Evolutionary conservation across 1,140 invertebrate genomes (phyloP), one percentile per base, ranked within the genome.

Genomic region (Drosophila insularis): DNA sequence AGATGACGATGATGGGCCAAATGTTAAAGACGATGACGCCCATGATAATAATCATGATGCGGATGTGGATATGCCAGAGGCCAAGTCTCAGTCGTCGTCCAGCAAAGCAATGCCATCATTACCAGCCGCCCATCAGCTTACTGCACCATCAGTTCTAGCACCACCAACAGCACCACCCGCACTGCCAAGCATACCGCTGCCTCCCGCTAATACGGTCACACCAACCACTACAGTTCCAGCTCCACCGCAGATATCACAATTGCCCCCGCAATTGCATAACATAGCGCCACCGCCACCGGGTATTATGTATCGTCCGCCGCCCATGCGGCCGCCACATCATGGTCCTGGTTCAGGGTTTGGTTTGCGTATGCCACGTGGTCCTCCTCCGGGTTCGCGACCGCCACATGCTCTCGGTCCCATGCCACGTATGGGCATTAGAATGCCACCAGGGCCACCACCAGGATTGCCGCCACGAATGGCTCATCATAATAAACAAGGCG

Each of bases 361-460:
- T 1, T 37, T 91, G 11, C 90, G 90, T 23, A 89, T 95, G 68
- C 94, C 94, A 1, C 94, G 94, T 13, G 95, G 95, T 2, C 94
- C 95, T 6, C 95, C 94, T 35, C 94, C 94, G 0, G 94, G 94
- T 0, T 31, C 81, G n/a, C 93, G 94, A 59, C 95, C 93, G 43
- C 95, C 93, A 35, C 95, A 93, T 11, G 90, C 93, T 5, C 67
- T 94, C 37, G 94, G 95, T 19, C 95, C 95, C 79, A 87, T 93
- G 70, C 92, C 93, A 7, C 79, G 86, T 17, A 91, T 92, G 72
- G 90, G 87, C 21, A 90, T 92, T 55, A 89, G 93, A 0, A 89
- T 94, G 77, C 94, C 95, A 1, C 95, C 95, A 1, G 95, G 94
- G 37, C 95, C 95, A 27, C 95, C 95, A 8, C 95, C 95, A 19